These are phyloP conservation scores for Xyliphius kryptos DNA, from an alignment of 2,113 vertebrate species.

Conservation along the genomic window DNA sequence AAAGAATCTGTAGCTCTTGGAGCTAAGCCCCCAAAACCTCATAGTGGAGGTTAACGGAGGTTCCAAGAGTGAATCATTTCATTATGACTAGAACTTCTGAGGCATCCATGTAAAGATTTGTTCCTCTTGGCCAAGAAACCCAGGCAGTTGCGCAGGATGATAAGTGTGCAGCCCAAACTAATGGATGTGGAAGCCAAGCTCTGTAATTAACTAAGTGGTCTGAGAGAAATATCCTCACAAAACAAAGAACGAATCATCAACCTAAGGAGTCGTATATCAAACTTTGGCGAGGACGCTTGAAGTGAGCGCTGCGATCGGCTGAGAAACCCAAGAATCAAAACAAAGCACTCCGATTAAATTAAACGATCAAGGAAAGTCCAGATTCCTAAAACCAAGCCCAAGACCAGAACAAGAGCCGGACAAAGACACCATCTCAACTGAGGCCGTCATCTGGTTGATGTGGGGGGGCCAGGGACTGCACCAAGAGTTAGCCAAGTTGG, in stretches of 20 bases:
- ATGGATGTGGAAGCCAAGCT: constrained; percentile 40
- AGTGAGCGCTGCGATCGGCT: too few species aligned
- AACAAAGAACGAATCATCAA: too few species aligned
- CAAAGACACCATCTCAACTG: constrained; percentile 20
- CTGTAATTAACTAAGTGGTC: constrained; percentile 44
- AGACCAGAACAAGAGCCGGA: too few species aligned
- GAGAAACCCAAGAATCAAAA: too few species aligned
- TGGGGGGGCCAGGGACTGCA: constrained; percentile 55
- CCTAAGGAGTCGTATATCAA: too few species aligned
- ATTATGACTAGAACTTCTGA: constrained; percentile 34
- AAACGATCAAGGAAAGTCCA: too few species aligned
- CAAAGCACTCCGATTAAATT: too few species aligned
- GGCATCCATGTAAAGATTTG: constrained; percentile 21
- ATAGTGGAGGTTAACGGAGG: too few species aligned
- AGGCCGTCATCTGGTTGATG: constrained; percentile 51
- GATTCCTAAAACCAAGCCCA: too few species aligned
- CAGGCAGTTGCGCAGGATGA: constrained; percentile 32
- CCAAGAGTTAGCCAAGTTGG: constrained; percentile 49
- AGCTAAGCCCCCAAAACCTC: not conserved
- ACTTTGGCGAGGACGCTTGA: too few species aligned
- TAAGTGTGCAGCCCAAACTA: constrained; percentile 39
- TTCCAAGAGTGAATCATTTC: constrained; percentile 7
- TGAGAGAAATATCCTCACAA: constrained; percentile 12
- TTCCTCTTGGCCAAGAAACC: constrained; percentile 37
- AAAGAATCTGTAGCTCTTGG: too few species aligned